Evolutionary conservation across 2,113 vertebrate species (phyloP).

Genomic region (Stictonetta naevosa): DNA sequence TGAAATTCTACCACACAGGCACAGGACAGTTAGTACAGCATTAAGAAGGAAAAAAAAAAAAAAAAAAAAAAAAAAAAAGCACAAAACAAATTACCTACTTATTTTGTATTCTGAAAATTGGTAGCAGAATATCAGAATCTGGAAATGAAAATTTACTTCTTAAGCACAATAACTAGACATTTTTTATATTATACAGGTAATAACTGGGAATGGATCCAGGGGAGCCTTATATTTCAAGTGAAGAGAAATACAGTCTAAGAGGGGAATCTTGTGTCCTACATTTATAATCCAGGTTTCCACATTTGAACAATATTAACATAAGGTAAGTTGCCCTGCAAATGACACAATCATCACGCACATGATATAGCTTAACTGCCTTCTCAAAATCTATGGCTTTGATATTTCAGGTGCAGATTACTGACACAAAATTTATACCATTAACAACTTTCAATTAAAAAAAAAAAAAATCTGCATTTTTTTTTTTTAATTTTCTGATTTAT

Average conservation of each 20-base stretch:
- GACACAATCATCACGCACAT: not conserved
- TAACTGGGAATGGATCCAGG: not conserved
- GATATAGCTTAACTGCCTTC: not conserved
- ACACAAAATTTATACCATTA: not conserved
- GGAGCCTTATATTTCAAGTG: not conserved
- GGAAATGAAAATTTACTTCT: not conserved
- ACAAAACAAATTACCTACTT: not conserved
- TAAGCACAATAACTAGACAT: not conserved
- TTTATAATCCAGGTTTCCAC: not conserved
- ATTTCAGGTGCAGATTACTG: not conserved
- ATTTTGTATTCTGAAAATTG: not conserved
- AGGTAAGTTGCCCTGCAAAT: not conserved
- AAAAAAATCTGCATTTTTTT: too few species aligned
- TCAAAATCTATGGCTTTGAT: not conserved
- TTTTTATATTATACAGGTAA: not conserved
- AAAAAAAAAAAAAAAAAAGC: not conserved
- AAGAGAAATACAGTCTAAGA: not conserved
- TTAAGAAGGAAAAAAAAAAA: not conserved
- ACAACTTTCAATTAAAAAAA: not conserved
- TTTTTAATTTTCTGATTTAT: not conserved
- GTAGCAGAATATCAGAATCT: not conserved
- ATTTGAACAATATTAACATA: not conserved
- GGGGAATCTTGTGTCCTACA: not conserved
- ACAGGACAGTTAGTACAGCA: not conserved
- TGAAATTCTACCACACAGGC: not conserved